Evolutionary conservation across 2,797 vertebrate species (phyloP).

Genomic region (Telmatherina bonti): DNA sequence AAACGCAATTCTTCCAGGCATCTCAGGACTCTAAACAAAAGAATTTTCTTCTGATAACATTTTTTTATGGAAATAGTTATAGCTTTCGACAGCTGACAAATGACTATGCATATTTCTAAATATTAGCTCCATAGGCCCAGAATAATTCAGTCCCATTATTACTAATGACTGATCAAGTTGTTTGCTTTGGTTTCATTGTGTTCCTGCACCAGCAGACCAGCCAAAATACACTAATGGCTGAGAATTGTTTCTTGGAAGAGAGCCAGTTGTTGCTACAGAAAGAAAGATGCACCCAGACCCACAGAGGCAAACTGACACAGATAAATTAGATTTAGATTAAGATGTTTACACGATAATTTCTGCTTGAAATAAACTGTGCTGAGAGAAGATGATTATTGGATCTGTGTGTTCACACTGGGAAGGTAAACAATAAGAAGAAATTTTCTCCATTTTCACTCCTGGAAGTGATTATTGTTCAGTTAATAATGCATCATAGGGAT

Average conservation of each 20-base stretch:
- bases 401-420: constrained; percentile 6
- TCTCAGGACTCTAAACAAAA: no score
- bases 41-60: constrained; percentile 27
- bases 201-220: constrained; percentile 23
- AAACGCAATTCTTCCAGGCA: no score
- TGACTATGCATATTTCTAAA: constrained; percentile 29
- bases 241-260: constrained; percentile 42
- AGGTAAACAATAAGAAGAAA: constrained; percentile 2
- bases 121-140: constrained; percentile 3
- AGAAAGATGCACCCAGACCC: not conserved
- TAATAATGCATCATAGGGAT: constrained; percentile 12
- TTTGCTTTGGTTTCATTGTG: constrained; percentile 56
- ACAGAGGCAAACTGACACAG: constrained; percentile 1
- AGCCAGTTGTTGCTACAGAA: constrained; percentile 26
- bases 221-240: constrained; percentile 39
- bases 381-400: constrained; percentile 4
- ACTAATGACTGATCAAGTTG: constrained; percentile 12
- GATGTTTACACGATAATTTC: not conserved
- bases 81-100: constrained; percentile 28
- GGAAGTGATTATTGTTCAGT: constrained; percentile 29
- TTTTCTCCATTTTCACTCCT: constrained; percentile 7
- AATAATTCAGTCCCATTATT: constrained; percentile 36
- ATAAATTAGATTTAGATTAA: constrained; percentile 20
- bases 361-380: not conserved
- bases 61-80: constrained; percentile 28